These are phyloP conservation scores for Conchocele bisecta DNA, from an alignment of 2,888 invertebrate genomes.

Conservation along the genomic window DNA sequence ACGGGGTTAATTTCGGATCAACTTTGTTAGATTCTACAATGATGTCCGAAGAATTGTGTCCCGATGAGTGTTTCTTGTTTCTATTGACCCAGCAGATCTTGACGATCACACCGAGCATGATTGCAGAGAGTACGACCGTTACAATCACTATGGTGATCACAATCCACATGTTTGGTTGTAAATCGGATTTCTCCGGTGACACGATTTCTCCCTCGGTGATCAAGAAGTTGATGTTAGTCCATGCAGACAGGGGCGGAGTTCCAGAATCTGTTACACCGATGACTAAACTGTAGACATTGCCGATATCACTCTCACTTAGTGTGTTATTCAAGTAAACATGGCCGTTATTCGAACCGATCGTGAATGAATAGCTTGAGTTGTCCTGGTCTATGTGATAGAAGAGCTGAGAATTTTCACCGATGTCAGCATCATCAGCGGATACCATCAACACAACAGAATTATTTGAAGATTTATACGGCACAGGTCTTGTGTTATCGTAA, in stretches of 20 bases:
- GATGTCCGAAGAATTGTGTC: slow-evolving; percentile 26
- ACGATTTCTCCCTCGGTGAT: slow-evolving; percentile 39
- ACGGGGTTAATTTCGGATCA: slow-evolving; percentile 38
- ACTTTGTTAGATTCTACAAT: slow-evolving; percentile 40
- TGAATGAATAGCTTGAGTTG: slow-evolving; percentile 60
- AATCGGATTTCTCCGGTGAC: not conserved
- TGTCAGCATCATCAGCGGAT: slow-evolving; percentile 65
- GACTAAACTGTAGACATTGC: slow-evolving; percentile 54
- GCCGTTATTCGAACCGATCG: slow-evolving; percentile 60
- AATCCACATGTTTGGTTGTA: slow-evolving; percentile 48
- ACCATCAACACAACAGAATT: slow-evolving; percentile 60
- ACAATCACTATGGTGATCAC: slow-evolving; percentile 55
- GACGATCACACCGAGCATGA: slow-evolving; percentile 57
- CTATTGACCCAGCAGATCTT: slow-evolving; percentile 52
- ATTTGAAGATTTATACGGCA: slow-evolving; percentile 45
- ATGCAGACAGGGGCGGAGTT: slow-evolving; percentile 56
- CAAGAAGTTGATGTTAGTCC: slow-evolving; percentile 50
- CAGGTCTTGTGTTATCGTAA: slow-evolving; percentile 60
- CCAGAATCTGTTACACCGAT: slow-evolving; percentile 72
- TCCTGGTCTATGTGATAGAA: slow-evolving; percentile 62
- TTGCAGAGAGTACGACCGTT: slow-evolving; percentile 55
- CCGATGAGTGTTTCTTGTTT: slow-evolving; percentile 25
- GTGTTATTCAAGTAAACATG: slow-evolving; percentile 60
- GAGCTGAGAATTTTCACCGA: slow-evolving; percentile 67
- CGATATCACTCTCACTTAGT: slow-evolving; percentile 50